Conservation (phyloP, 2,888 invertebrate species). For the Coelopa pilipes region DNA sequence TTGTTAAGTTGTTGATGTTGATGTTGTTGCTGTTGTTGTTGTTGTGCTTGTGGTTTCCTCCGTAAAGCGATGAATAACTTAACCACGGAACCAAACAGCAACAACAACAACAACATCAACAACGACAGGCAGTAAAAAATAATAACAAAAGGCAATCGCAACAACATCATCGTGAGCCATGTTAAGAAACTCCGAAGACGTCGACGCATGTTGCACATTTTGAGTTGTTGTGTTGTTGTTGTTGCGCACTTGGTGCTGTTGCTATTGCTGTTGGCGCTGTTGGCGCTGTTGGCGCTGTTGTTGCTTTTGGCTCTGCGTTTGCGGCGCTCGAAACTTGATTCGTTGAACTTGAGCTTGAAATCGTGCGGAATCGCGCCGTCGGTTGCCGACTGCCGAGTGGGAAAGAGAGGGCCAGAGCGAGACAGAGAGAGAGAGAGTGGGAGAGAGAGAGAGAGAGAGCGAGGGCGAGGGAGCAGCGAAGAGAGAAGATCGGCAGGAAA, state of each 20-base stretch:
- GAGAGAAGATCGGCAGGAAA: not conserved
- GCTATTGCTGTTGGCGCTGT: too few species aligned
- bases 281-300: not conserved
- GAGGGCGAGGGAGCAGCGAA: too few species aligned
- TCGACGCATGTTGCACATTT: slow-evolving; percentile 21
- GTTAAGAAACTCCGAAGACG: not conserved
- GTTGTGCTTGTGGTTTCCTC: too few species aligned
- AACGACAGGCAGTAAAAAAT: too few species aligned
- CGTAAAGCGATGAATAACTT: not conserved
- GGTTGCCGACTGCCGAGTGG: too few species aligned
- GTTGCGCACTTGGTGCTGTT: not conserved
- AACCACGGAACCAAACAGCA: not conserved
- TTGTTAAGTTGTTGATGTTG: not conserved
- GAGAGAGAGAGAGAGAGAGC: too few species aligned
- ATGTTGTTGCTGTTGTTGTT: not conserved
- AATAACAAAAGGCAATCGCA: not conserved
- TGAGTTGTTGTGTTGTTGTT: too few species aligned
- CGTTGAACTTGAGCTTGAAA: slow-evolving; percentile 42
- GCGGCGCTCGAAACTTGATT: slow-evolving; percentile 31
- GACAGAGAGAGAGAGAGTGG: too few species aligned
- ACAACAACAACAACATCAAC: not conserved
- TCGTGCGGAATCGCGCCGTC: not conserved
- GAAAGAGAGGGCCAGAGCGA: too few species aligned
- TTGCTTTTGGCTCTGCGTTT: slow-evolving; percentile 8
- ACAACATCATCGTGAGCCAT: not conserved